phyloP scores from a whole-genome alignment of 2,888 invertebrate genomes.

The Drosophila affinis region DNA sequence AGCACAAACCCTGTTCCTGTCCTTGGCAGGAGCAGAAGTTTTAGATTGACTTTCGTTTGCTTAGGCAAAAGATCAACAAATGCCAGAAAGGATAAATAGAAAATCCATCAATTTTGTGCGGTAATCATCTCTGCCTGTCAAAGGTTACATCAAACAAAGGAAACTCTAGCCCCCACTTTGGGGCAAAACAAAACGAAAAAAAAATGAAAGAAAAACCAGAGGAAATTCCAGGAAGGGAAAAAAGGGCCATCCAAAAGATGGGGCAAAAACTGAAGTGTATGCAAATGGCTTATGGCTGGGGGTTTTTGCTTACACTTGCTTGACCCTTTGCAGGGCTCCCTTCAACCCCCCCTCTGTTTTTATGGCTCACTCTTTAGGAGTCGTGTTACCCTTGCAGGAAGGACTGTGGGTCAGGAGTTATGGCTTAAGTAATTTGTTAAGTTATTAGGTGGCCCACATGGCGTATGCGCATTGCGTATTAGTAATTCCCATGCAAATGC shows the following conservation, averaged over 20 bases:
- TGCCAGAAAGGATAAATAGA: conserved; percentile 14
- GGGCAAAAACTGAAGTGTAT: conserved; percentile 52
- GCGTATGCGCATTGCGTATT: conserved; percentile 36
- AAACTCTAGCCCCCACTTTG: conserved; percentile 40
- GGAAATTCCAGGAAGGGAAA: conserved; percentile 8
- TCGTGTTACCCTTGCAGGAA: conserved; percentile 30
- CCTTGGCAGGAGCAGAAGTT: background rate
- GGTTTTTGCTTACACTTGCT: conserved; percentile 72
- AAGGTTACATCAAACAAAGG: conserved; percentile 42
- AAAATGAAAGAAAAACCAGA: background rate
- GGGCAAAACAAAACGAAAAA: background rate
- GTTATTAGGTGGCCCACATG: conserved; percentile 50
- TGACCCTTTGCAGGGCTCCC: conserved; percentile 45
- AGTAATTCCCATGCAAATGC: conserved; percentile 58
- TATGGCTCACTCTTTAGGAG: conserved; percentile 55
- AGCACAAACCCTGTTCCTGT: background rate
- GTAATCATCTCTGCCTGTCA: conserved; percentile 45
- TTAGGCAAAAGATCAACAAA: conserved; percentile 21
- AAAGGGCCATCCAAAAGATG: conserved; percentile 44
- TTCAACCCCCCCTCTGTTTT: conserved; percentile 17
- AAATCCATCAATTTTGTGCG: conserved; percentile 41
- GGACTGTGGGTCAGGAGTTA: conserved; percentile 40
- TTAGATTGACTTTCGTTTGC: conserved; percentile 32
- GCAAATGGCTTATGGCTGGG: conserved; percentile 71
- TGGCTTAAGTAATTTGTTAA: conserved; percentile 69